Evolutionary conservation across 1,140 invertebrate species (phyloP), one percentile per base, ranked within the genome.

Genomic region (Polyergus mexicanus): DNA sequence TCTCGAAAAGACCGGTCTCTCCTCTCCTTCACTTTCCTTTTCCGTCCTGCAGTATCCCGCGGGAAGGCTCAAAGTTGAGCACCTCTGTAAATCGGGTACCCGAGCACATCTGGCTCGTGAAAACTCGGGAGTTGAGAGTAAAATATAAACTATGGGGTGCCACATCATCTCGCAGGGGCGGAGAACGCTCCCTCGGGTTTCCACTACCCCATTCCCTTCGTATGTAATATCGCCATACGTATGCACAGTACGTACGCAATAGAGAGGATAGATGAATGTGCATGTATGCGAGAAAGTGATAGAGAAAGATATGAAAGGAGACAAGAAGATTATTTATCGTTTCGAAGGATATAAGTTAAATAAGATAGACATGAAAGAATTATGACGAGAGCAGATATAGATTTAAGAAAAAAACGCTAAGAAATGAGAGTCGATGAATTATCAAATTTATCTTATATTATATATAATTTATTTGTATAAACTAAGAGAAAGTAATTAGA

Each of bases 131-230:
- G 88, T 87, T 81, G 89, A 89, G 88, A 90, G 90, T 89, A 91
- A 92, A 93, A 90, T 92, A 93, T 92, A 91, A 92, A 92, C 92
- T 93, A 92, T 92, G 86, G 91, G 92, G 93, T 93, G 91, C 86
- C 76, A 92, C 91, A 89, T 91, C 88, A 89, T 89, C 72, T 88
- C 87, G 74, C 63, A 77, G 66, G 78, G 78, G 38, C 38, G 78
- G 78, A 44, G 60, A 72, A 44, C 54, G 38, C 69, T 69, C 84
- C 84, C 60, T 44, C n/a, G 60, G 44, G 11, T 54, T 38, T 38
- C 25, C 60, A 32, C 76, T 35, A 28, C 60, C 77, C 65, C 51
- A 19, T 38, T 44, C 32, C 75, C 56, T 63, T 76, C 65, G 60
- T 90, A 56, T 75, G 85, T 91, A 91, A 92, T 92, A 90, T 89